Base-by-base conservation (phyloP, 2,888 invertebrate species). In the Eumerus sabulonum region DNA sequence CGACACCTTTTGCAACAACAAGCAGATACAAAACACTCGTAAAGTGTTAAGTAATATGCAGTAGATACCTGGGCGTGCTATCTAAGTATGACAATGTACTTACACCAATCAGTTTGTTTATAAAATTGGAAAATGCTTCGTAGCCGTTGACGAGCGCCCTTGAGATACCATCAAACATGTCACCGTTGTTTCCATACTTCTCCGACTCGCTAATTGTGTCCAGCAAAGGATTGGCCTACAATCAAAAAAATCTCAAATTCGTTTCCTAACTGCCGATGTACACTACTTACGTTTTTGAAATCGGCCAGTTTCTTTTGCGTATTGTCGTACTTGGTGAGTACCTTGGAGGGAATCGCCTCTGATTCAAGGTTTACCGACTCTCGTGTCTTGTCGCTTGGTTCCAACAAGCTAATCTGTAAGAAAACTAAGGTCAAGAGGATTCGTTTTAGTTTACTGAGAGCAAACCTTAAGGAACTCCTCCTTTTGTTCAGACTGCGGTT, bases 181-280 rank as follows among this genome's bases (percentile, higher is more conserved):
- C 94, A 50, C 89, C 95, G 57, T 90, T 91, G 85, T 95, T 95
- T 16, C 95, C 95, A 85, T 94, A 95, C 85, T 95, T 95, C 57
- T 95, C 94, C 57, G 93, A 91, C 86, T 95, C 95, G 47, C 88
- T 90, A 82, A 94, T 93, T n/a, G 91, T 92, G 84, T 95, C 95
- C 18, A 95, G 91, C 73, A 95, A 90, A 0, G 95, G 94, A 82
- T 91, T 90, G 0, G 94, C 93, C 91, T 92, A 81, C 68, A 48
- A 59, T 56, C 59, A 47, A 42, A 57, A 63, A 38, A 19, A 47
- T 40, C 50, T 11, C 40, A 7, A 27, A 40, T 40, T 11, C 50
- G 14, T 57, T 12, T 57, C 38, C 50, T 12, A 48, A 50, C 45
- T 19, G 14, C 12, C 27, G 27, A 27, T 27, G 35, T 36, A 1